Conservation (phyloP, 2,797 vertebrate species). For the Ctenosaura bakeri region DNA sequence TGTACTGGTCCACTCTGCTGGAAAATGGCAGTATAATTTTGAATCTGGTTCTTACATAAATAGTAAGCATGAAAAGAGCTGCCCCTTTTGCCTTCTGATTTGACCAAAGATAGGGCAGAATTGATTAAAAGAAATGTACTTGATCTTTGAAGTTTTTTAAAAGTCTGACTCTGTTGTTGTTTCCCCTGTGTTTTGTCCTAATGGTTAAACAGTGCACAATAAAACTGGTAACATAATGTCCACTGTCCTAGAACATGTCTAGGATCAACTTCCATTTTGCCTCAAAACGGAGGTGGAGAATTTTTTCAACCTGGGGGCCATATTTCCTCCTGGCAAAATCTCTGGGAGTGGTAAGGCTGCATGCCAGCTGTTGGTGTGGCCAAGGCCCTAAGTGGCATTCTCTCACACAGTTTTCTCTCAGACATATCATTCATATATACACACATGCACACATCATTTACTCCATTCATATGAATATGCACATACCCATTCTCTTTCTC, state of each 20-base stretch:
- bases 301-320: not conserved
- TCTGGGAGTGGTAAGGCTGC: not conserved
- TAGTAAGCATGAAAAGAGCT: not conserved
- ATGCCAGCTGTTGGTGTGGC: not conserved
- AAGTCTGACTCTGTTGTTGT: not conserved
- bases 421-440: too few relatives aligned
- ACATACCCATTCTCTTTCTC: too few relatives aligned
- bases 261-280: not conserved
- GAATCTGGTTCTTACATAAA: not conserved
- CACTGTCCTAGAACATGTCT: not conserved
- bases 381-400: not conserved
- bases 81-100: not conserved
- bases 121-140: not conserved
- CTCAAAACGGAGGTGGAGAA: not conserved
- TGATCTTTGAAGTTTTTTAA: not conserved
- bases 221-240: not conserved
- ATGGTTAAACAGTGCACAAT: not conserved
- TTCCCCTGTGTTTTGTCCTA: not conserved
- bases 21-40: not conserved
- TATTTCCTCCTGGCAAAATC: not conserved
- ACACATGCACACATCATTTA: too few relatives aligned
- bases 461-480: too few relatives aligned
- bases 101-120: too few relatives aligned
- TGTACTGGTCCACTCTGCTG: not conserved
- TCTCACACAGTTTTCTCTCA: not conserved